Evolutionary conservation across 2,113 vertebrate species (phyloP).

Genomic region (Macaca nemestrina): DNA sequence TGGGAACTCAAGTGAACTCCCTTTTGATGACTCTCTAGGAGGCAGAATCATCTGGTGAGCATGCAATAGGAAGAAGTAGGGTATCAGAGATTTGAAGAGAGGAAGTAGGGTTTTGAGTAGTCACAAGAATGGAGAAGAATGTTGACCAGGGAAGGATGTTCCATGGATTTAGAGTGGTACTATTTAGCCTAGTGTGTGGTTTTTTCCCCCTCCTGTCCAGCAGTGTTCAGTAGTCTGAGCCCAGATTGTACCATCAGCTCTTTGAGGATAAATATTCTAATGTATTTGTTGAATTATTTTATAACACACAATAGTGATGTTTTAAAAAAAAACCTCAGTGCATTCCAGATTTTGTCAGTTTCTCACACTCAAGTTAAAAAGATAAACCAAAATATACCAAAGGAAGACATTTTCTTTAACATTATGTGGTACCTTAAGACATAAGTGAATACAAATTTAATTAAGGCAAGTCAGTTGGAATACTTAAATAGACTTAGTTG

Average conservation of each 20-base stretch:
- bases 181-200: not conserved
- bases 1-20: not conserved
- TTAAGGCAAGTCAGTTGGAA: conserved; percentile 28
- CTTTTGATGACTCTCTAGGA: not conserved
- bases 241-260: not conserved
- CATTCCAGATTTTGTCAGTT: conserved; percentile 9
- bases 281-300: not conserved
- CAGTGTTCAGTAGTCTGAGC: not conserved
- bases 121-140: not conserved
- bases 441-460: conserved; percentile 15
- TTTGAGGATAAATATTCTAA: not conserved
- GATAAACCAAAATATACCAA: conserved; percentile 21
- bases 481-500: not conserved
- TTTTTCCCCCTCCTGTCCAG: not conserved
- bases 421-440: not conserved
- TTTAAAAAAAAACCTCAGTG: not conserved
- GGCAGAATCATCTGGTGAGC: not conserved
- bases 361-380: conserved; percentile 16
- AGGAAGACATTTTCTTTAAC: conserved; percentile 20
- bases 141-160: not conserved
- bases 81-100: not conserved
- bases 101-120: not conserved
- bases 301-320: not conserved
- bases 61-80: not conserved
- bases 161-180: not conserved